A percentile compares a stretch with the other conserved stretches of the same genome.
Conservation (phyloP, 92 coral and sea anemone species). For the Galaxea fascicularis region DNA sequence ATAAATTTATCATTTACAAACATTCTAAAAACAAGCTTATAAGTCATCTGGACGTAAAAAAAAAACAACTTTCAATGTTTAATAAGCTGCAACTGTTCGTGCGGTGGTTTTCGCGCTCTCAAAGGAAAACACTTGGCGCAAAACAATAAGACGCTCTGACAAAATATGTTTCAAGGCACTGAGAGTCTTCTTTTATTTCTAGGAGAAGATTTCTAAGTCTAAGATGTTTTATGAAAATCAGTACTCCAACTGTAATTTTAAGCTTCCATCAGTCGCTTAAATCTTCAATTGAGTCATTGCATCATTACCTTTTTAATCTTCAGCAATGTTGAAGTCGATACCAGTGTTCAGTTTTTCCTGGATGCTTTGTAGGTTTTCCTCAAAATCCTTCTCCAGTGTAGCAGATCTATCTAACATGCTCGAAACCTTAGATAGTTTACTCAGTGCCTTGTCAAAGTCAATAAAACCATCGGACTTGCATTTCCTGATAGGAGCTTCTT, state of each 20-base stretch:
- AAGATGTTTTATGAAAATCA: not conserved
- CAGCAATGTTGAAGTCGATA: not conserved
- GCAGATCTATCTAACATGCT: constrained; percentile 76
- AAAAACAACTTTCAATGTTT: not conserved
- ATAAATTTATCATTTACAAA: not conserved
- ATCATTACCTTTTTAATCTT: not conserved
- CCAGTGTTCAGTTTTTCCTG: constrained; percentile 52
- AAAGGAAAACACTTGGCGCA: not conserved
- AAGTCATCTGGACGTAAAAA: not conserved
- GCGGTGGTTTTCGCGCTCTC: not conserved
- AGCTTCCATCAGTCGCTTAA: not conserved
- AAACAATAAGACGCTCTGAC: not conserved
- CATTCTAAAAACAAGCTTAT: not conserved
- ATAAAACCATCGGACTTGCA: constrained; percentile 35
- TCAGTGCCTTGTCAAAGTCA: constrained; percentile 73
- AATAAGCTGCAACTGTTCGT: not conserved
- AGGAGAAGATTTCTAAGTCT: too few relatives aligned
- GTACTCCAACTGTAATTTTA: not conserved
- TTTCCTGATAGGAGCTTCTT: constrained; percentile 5
- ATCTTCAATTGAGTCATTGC: not conserved
- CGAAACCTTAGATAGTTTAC: constrained; percentile 68
- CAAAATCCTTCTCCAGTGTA: constrained; percentile 72
- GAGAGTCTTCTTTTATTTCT: too few relatives aligned
- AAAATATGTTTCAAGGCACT: too few relatives aligned
- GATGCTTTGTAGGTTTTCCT: constrained; percentile 63